Conservation (phyloP, 2,113 vertebrate genomes). For the Oxygymnocypris stewartii region DNA sequence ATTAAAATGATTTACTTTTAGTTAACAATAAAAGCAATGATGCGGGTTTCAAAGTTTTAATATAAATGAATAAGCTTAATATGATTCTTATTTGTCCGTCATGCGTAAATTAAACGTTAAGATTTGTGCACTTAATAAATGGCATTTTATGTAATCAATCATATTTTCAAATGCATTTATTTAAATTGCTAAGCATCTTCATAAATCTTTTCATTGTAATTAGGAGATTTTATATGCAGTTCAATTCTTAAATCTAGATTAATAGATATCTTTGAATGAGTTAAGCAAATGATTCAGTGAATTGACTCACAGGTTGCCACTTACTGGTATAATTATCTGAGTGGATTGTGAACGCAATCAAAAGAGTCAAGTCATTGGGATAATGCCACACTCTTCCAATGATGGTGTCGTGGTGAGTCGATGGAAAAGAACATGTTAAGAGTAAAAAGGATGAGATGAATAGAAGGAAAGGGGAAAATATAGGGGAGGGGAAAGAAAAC, state of each 20-base stretch:
- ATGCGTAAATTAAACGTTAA: no score
- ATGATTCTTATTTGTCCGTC: no score
- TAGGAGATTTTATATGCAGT: not conserved
- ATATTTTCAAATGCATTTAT: no score
- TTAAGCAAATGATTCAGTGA: conserved; percentile 1
- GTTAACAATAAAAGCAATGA: no score
- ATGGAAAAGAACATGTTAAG: conserved; percentile 32
- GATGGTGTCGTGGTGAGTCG: conserved; percentile 19
- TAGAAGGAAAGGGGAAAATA: conserved; percentile 52
- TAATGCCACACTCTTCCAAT: not conserved
- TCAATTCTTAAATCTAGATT: no score
- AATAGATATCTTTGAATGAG: not conserved
- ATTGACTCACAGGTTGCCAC: not conserved
- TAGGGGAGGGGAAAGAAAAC: conserved; percentile 40
- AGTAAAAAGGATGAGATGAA: conserved; percentile 42
- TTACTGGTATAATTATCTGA: not conserved
- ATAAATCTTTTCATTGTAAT: no score
- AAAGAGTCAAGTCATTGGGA: conserved; percentile 7
- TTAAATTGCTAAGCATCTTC: no score
- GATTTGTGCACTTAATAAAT: no score
- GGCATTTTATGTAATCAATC: no score
- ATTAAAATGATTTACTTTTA: no score
- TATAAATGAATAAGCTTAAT: no score
- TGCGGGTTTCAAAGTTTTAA: no score
- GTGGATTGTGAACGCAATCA: not conserved